Conservation (phyloP, 2,888 invertebrate genomes). For the Candidula unifasciata region DNA sequence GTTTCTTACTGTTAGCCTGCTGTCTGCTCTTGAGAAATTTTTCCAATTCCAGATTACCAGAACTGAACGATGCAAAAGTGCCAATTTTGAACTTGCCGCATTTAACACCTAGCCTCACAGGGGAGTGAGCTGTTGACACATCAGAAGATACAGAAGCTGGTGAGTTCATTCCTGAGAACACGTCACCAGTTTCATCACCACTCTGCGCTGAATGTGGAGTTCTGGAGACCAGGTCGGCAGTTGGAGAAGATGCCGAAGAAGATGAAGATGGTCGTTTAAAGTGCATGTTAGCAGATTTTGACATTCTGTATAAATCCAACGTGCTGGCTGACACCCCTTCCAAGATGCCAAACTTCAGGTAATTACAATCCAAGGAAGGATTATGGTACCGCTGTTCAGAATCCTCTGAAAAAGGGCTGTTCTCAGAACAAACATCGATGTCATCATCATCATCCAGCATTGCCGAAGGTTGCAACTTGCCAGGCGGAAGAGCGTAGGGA, state of each 20-base stretch:
- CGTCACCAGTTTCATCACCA: conserved; percentile 29
- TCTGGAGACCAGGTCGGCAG: conserved; percentile 29
- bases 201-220: background rate
- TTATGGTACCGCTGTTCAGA: conserved; percentile 56
- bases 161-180: conserved; percentile 16
- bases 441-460: conserved; percentile 49
- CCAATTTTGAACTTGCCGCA: conserved; percentile 71
- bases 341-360: conserved; percentile 54
- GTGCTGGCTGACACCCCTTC: conserved; percentile 50
- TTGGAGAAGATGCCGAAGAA: conserved; percentile 44
- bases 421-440: conserved; percentile 51
- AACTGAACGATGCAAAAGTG: conserved; percentile 71
- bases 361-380: conserved; percentile 57
- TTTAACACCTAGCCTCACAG: conserved; percentile 55
- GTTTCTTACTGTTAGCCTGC: conserved; percentile 28
- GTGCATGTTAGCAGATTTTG: conserved; percentile 6
- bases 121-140: background rate
- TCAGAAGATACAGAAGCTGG: conserved; percentile 10
- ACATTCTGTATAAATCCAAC: conserved; percentile 42
- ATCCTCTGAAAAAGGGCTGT: conserved; percentile 55
- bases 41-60: conserved; percentile 65
- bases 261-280: conserved; percentile 43
- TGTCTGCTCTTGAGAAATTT: conserved; percentile 51
- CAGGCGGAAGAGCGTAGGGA: conserved; percentile 43
- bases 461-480: conserved; percentile 10